A percentile compares a stretch with the other conserved stretches of the same genome.
phyloP scores from a whole-genome alignment of 1,140 invertebrate genomes.

The Hestina assimilis region DNA sequence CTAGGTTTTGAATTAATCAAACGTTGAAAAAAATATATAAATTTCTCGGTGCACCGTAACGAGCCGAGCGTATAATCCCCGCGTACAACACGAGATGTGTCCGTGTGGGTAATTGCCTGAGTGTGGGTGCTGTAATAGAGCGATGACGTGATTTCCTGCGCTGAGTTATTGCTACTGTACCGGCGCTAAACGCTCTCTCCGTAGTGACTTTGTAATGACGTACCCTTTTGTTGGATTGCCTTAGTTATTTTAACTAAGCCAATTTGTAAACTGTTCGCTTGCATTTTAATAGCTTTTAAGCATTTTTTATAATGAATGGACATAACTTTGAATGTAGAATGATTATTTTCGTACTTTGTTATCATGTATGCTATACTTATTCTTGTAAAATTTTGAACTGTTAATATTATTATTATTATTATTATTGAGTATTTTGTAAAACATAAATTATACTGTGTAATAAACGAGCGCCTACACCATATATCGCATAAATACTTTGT shows the following conservation, averaged over 20 bases:
- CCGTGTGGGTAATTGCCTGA: conserved; percentile 19
- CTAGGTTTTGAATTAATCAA: not conserved
- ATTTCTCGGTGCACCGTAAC: conserved; percentile 19
- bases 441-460: too few species aligned
- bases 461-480: too few species aligned
- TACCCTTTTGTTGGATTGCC: conserved; percentile 4
- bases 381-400: too few species aligned
- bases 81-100: conserved; percentile 30
- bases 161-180: conserved; percentile 77
- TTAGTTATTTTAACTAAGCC: not conserved
- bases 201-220: conserved; percentile 55
- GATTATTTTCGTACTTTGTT: too few species aligned
- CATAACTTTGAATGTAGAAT: too few species aligned
- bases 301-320: not conserved
- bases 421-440: too few species aligned
- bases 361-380: too few species aligned
- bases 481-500: too few species aligned
- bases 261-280: not conserved
- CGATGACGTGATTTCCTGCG: conserved; percentile 78
- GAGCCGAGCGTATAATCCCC: conserved; percentile 17
- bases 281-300: not conserved
- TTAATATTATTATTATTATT: too few species aligned
- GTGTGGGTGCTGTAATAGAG: conserved; percentile 73
- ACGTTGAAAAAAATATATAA: not conserved
- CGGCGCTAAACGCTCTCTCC: conserved; percentile 63